Evolutionary conservation across 2,113 vertebrate species (phyloP).

Genomic region (Stigmatopora argus): DNA sequence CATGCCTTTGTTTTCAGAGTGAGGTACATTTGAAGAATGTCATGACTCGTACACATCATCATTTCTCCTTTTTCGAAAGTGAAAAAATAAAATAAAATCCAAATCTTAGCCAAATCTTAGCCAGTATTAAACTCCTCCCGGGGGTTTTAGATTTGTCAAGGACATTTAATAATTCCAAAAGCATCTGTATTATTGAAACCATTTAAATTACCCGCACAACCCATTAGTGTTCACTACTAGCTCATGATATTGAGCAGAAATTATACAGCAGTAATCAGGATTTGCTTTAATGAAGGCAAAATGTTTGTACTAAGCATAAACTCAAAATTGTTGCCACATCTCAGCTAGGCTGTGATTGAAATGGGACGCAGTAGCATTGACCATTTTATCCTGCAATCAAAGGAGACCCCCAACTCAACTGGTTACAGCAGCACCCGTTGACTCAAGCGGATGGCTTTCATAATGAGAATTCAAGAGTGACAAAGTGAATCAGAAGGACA

Average conservation of each 20-base stretch:
- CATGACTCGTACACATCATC: not conserved
- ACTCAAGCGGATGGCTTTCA: slow-evolving; percentile 61
- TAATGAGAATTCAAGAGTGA: slow-evolving; percentile 42
- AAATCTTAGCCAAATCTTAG: not conserved
- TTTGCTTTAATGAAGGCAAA: slow-evolving; percentile 8
- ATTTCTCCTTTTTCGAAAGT: too few species aligned
- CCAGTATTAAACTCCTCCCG: not conserved
- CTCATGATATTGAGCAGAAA: not conserved
- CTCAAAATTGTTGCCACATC: slow-evolving; percentile 28
- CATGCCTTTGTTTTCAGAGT: slow-evolving; percentile 4
- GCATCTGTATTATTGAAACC: not conserved
- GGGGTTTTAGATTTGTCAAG: not conserved
- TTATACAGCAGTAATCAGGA: not conserved
- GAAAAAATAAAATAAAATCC: not conserved
- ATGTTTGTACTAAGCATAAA: slow-evolving; percentile 15
- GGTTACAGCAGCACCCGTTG: slow-evolving; percentile 48
- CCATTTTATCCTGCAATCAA: slow-evolving; percentile 26
- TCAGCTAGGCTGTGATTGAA: slow-evolving; percentile 6
- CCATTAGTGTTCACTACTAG: not conserved
- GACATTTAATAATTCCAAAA: not conserved
- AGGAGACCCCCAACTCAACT: slow-evolving; percentile 49
- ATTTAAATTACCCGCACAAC: too few species aligned
- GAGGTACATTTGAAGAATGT: not conserved
- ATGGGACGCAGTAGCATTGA: slow-evolving; percentile 43
- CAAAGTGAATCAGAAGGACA: not conserved